phyloP scores from a whole-genome alignment of 2,113 vertebrate species.

The Stegostoma tigrinum region DNA sequence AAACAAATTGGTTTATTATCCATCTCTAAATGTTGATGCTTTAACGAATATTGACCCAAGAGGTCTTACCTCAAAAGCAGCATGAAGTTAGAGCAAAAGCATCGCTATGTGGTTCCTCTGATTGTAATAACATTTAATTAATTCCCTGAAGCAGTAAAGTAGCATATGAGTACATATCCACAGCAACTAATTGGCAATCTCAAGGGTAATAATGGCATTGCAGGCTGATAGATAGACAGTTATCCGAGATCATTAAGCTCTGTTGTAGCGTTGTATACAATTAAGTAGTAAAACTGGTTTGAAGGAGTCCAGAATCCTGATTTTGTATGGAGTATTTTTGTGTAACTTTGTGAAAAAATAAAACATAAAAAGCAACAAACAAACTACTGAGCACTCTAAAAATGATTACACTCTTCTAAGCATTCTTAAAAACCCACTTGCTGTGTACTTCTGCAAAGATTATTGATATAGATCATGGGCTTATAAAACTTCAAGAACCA shows the following conservation, averaged over 20 bases:
- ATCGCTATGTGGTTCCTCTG: not conserved
- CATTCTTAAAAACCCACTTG: not conserved
- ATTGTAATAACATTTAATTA: not conserved
- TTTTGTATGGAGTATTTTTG: not conserved
- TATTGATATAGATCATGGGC: no score
- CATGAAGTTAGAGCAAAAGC: not conserved
- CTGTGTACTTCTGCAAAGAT: not conserved
- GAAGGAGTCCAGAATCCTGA: not conserved
- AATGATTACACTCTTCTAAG: not conserved
- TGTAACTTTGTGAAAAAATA: not conserved
- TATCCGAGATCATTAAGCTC: not conserved
- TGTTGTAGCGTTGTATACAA: not conserved
- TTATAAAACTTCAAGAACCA: not conserved
- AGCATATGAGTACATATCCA: not conserved
- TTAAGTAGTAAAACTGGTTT: conserved; percentile 9
- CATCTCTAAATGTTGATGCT: not conserved
- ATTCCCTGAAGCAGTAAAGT: conserved; percentile 8
- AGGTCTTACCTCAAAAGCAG: not conserved
- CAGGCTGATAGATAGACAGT: not conserved
- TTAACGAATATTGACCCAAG: not conserved
- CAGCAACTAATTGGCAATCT: not conserved
- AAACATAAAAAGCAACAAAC: not conserved
- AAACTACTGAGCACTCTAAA: not conserved
- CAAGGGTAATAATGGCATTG: not conserved
- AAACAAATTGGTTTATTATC: not conserved